These are phyloP conservation scores for Hylaeus volcanicus DNA, from an alignment of 1,140 invertebrate species.

Conservation along the genomic window DNA sequence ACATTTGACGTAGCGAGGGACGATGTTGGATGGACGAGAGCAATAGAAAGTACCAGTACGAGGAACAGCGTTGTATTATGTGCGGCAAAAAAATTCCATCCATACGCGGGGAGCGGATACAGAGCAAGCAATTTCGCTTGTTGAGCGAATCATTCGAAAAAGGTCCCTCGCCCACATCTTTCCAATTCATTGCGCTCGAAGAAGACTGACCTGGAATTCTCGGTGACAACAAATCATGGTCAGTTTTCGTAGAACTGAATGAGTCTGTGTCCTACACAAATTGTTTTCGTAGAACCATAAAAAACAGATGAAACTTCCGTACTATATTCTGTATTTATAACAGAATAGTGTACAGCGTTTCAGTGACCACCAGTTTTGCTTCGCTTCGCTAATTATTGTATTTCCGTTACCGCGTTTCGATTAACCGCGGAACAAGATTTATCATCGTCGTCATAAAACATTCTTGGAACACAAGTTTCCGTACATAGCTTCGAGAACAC, in stretches of 20 bases:
- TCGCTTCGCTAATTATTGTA: not conserved
- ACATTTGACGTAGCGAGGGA: not conserved
- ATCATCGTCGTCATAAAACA: not conserved
- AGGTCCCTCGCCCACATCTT: constrained; percentile 12
- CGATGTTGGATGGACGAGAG: no score
- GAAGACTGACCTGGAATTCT: not conserved
- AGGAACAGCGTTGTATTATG: not conserved
- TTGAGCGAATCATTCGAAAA: constrained; percentile 16
- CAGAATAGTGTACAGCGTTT: not conserved
- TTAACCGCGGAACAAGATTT: not conserved
- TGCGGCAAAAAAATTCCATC: constrained; percentile 2
- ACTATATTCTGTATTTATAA: no score
- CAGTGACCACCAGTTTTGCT: not conserved
- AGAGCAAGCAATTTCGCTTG: constrained; percentile 18
- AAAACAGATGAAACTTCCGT: not conserved
- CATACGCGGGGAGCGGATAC: not conserved
- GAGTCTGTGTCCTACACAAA: not conserved
- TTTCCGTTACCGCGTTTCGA: not conserved
- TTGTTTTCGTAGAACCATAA: no score
- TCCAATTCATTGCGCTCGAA: constrained; percentile 1
- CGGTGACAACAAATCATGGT: not conserved
- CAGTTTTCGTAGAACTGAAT: not conserved
- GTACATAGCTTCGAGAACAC: not conserved
- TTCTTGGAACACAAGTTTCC: not conserved
- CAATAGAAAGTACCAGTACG: constrained; percentile 11